Conservation (phyloP, 2,888 invertebrate species). For the Aspidiotus destructor region DNA sequence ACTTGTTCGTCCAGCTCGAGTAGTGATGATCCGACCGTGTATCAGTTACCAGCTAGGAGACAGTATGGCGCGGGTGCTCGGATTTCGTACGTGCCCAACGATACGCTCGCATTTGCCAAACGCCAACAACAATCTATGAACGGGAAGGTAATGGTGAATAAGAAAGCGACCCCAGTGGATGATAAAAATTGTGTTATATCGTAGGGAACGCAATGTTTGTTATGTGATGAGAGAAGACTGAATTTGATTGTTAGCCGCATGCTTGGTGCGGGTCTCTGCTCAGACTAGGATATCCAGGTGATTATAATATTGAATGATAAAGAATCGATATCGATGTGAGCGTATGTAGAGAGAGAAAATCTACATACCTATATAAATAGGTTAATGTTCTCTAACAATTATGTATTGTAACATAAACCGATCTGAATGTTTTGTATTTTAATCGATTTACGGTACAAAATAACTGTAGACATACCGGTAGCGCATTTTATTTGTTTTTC, state of each 20-base stretch:
- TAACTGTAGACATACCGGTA: no score
- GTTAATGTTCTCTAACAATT: no score
- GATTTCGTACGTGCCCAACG: constrained; percentile 87
- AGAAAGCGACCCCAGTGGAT: constrained; percentile 34
- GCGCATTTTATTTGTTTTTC: no score
- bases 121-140: constrained; percentile 28
- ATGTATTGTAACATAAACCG: no score
- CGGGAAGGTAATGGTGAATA: constrained; percentile 31
- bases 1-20: constrained; percentile 67
- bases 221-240: constrained; percentile 14
- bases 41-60: constrained; percentile 69
- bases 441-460: no score
- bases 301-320: no score
- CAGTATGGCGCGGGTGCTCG: constrained; percentile 81
- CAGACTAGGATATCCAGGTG: no score
- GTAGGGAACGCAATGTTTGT: not conserved
- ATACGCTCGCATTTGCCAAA: constrained; percentile 68
- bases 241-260: not conserved
- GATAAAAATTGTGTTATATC: constrained; percentile 38
- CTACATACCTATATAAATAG: no score
- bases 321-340: no score
- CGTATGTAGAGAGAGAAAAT: no score
- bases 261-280: no score
- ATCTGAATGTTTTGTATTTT: no score
- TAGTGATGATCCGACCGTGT: constrained; percentile 75